Base-by-base conservation (phyloP, 2,797 vertebrate species). In the Linurgus olivaceus region DNA sequence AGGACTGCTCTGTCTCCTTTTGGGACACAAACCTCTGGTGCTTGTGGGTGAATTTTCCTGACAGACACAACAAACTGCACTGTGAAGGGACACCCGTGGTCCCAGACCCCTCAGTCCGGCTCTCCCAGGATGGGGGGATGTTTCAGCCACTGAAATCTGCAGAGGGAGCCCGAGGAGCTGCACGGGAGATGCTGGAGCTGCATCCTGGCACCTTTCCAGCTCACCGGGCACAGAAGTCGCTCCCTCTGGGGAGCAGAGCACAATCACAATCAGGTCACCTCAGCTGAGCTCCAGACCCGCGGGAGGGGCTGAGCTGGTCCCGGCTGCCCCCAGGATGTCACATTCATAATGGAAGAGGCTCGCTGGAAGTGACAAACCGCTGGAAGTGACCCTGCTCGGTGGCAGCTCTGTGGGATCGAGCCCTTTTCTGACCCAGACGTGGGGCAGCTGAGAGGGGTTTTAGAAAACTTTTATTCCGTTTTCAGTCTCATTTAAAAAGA, bases 241-340 rank as follows among this genome's bases (percentile, higher is more conserved):
- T 33, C 20, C 63, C 59, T 50, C 9, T 3, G 72, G 90, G 71
- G 50, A 8, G 2, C 1, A 40, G 29, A 7, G 78, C 78, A 18
- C 24, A 1, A 9, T 1, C 78, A 20, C 24, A 1, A 9, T 1
- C 8, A 4, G 88, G 63, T 57, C 52, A 58, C 6, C 51, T 3
- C 38, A 26, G 71, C 44, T 3, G 42, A 10, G 42, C 54, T 24
- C 21, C 72, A 29, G 38, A 31, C 50, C 31, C 17, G 9, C 42
- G 11, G 52, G 0, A 24, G 52, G 44, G 42, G 1, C 63, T 1
- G 42, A 9, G 76, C 62, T 5, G 13, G 9, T 3, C 38, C 61
- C 1, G n/a, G 19, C 48, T 25, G 59, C 3, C 59, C 5, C 75
- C 13, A 5, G 7, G 29, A 23, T 79, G 52, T 23, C 62, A 33